phyloP scores from a whole-genome alignment of 2,113 vertebrate species.

The Balaeniceps rex region DNA sequence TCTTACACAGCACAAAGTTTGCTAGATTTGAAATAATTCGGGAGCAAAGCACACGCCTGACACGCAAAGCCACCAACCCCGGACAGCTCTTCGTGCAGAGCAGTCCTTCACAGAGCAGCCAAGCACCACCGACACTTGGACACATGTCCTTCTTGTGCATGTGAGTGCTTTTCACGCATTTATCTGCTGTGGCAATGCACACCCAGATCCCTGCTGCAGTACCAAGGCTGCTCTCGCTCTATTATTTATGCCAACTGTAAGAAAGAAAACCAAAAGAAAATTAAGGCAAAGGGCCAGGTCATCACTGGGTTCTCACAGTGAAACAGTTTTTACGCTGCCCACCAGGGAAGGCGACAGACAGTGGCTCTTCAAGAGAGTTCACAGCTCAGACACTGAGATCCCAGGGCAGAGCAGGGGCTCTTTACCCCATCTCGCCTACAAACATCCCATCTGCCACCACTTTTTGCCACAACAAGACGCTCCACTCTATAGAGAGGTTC shows the following conservation, averaged over 20 bases:
- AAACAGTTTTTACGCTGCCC: neutral
- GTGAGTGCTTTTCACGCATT: fast-evolving
- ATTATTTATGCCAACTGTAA: neutral
- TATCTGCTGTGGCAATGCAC: neutral
- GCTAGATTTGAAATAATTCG: neutral
- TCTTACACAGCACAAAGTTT: neutral
- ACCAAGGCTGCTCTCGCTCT: neutral
- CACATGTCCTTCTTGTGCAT: fast-evolving
- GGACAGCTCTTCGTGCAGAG: neutral
- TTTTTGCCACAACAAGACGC: neutral
- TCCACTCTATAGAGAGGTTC: neutral
- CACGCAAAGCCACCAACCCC: neutral
- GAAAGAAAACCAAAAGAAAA: neutral
- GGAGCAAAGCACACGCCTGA: neutral
- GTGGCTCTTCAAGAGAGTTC: neutral
- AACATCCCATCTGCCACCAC: neutral
- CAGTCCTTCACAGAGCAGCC: neutral
- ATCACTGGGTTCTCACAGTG: neutral
- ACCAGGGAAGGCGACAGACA: neutral
- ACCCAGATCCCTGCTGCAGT: neutral
- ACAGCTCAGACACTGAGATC: neutral
- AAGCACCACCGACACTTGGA: neutral
- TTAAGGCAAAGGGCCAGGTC: neutral
- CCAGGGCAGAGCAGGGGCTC: neutral
- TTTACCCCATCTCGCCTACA: neutral